Conservation (phyloP, 2,888 invertebrate genomes). For the Volucella inanis region DNA sequence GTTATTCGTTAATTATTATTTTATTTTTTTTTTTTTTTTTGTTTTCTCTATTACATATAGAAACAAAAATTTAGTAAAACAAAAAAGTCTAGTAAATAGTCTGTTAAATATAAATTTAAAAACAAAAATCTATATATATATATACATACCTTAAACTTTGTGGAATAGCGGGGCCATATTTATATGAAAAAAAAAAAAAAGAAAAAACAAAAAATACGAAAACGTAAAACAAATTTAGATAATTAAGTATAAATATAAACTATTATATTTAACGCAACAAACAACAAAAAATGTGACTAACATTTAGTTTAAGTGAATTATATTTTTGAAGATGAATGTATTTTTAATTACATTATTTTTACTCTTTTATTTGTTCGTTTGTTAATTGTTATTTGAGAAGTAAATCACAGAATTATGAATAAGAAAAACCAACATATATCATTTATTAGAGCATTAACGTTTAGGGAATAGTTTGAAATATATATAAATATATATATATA, state of each 20-base stretch:
- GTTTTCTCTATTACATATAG: constrained; percentile 27
- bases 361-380: constrained; percentile 49
- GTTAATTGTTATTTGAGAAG: constrained; percentile 39
- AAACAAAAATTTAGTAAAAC: constrained; percentile 42
- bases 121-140: constrained; percentile 35
- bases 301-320: constrained; percentile 43
- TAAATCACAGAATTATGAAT: constrained; percentile 16
- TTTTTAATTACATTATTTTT: constrained; percentile 54
- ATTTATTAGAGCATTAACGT: constrained; percentile 61
- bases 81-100: constrained; percentile 68
- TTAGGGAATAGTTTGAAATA: constrained; percentile 39
- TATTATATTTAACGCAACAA: constrained; percentile 23
- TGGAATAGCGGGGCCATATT: constrained; percentile 84
- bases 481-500: no score
- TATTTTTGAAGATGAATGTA: constrained; percentile 35
- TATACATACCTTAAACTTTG: constrained; percentile 78
- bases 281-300: constrained; percentile 70
- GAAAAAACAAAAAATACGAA: constrained; percentile 39
- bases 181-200: constrained; percentile 68
- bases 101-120: constrained; percentile 59
- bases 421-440: constrained; percentile 11
- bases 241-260: constrained; percentile 58
- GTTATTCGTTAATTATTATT: constrained; percentile 29
- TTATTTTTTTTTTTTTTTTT: constrained; percentile 54
- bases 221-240: constrained; percentile 57